Percentiles rank a stretch among this genome's conserved stretches.
These are phyloP conservation scores for Agrotis ipsilon DNA, from an alignment of 2,888 invertebrate genomes.

Conservation along the genomic window DNA sequence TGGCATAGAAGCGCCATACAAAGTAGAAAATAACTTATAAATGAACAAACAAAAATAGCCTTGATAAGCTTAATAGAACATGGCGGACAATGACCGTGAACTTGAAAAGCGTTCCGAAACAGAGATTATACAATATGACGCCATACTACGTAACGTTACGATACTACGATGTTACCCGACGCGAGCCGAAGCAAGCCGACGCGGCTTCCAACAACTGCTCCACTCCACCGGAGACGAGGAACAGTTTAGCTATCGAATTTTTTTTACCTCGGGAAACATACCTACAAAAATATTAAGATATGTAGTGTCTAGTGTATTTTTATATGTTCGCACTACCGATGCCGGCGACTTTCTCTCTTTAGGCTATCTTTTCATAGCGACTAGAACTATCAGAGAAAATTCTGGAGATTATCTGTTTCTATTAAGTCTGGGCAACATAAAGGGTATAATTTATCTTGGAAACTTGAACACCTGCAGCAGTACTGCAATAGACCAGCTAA, in stretches of 20 bases:
- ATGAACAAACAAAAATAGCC: conserved; percentile 21
- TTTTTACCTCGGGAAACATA: not conserved
- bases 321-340: too few relatives aligned
- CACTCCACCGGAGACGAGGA: not conserved
- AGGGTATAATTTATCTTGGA: too few relatives aligned
- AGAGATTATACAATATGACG: conserved; percentile 34
- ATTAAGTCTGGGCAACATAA: too few relatives aligned
- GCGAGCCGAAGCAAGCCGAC: not conserved
- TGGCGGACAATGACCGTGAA: conserved; percentile 33
- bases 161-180: conserved; percentile 1
- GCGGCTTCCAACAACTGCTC: not conserved
- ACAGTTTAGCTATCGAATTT: not conserved
- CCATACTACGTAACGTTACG: conserved; percentile 8
- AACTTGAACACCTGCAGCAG: too few relatives aligned
- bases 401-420: too few relatives aligned
- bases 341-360: too few relatives aligned
- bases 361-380: too few relatives aligned
- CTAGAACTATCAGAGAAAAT: too few relatives aligned
- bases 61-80: conserved; percentile 26
- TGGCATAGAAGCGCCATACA: not conserved
- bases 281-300: too few relatives aligned
- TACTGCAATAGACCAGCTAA: too few relatives aligned
- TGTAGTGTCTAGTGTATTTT: not conserved
- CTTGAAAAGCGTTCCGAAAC: conserved; percentile 29
- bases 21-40: not conserved